Conservation (phyloP, 2,797 vertebrate species). For the Bradypodion ventrale region DNA sequence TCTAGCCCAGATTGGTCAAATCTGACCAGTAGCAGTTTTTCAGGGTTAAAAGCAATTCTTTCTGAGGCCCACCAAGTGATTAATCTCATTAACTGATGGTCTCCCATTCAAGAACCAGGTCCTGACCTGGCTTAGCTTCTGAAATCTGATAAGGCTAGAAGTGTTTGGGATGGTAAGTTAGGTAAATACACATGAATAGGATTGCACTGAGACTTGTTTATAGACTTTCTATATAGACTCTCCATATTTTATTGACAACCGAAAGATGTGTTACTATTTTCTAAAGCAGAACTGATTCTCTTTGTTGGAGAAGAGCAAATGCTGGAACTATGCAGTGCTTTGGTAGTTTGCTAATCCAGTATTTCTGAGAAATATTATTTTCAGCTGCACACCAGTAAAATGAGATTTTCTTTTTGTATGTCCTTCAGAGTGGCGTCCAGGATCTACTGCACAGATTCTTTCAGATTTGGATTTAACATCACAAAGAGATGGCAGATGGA, state of each 20-base stretch:
- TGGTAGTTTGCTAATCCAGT: constrained; percentile 35
- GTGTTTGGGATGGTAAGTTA: not conserved
- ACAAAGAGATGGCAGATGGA: constrained; percentile 94
- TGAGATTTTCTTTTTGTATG: constrained; percentile 42
- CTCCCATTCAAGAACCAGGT: no score
- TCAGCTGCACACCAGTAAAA: constrained; percentile 39
- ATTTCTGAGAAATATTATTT: constrained; percentile 24
- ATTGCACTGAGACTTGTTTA: not conserved
- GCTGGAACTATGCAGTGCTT: not conserved
- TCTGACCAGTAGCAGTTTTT: no score
- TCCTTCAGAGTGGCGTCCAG: constrained; percentile 92
- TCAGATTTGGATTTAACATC: constrained; percentile 97
- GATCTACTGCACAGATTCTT: constrained; percentile 95
- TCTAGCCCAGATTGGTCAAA: no score
- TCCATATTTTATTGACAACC: not conserved
- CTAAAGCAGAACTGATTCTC: not conserved
- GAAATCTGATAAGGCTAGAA: not conserved
- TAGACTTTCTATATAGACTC: no score
- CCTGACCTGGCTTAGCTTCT: not conserved
- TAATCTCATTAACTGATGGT: no score
- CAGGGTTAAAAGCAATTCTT: no score
- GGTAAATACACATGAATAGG: not conserved
- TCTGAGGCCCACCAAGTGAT: no score
- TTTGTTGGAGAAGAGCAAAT: not conserved
- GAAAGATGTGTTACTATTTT: not conserved